Base-by-base conservation (phyloP, 2,888 invertebrate species). In the Spodoptera picta region DNA sequence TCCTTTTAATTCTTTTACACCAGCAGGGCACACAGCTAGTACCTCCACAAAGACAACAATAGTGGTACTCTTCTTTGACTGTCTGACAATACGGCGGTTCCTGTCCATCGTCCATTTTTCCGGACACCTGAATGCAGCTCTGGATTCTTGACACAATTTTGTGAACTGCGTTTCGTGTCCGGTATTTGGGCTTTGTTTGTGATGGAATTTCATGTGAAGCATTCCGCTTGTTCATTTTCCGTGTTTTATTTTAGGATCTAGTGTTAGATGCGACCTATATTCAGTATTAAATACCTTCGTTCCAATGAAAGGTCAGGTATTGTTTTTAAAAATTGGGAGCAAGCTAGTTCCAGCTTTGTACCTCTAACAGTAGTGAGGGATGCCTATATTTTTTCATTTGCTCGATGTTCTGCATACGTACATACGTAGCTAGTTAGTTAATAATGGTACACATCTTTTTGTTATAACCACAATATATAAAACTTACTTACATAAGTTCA, bases 151-250 rank as follows among this genome's bases (percentile, higher is more conserved):
- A 14, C 44, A 11, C 4, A 41, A 23, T 51, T 43, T 36, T 14
- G 23, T n/a, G 23, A 23, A 52, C 36, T 42, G 48, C 19, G 24
- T n/a, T 31, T 41, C 44, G 42, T 67, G 41, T 19, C 42, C 44
- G 44, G 23, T 50, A 41, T 51, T 14, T 54, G 24, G 24, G 47
- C 43, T 56, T 66, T 67, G 73, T 67, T 47, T 24, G 46, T 23
- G 27, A 10, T 44, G 67, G 67, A 55, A 67, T 73, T 46, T 51
- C 73, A 57, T 27, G 36, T 44, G 44, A 52, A 65, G 11, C 41
- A 42, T 45, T 50, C 19, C 43, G 57, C 41, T 51, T 47, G 73
- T 73, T 12, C 67, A 46, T 43, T 66, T 66, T 47, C n/a, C 27
- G 41, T 14, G 55, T 31, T 55, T 55, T 12, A 23, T 46, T 55